Base-by-base conservation (phyloP, 2,797 vertebrate species). In the Sciurus vulgaris region DNA sequence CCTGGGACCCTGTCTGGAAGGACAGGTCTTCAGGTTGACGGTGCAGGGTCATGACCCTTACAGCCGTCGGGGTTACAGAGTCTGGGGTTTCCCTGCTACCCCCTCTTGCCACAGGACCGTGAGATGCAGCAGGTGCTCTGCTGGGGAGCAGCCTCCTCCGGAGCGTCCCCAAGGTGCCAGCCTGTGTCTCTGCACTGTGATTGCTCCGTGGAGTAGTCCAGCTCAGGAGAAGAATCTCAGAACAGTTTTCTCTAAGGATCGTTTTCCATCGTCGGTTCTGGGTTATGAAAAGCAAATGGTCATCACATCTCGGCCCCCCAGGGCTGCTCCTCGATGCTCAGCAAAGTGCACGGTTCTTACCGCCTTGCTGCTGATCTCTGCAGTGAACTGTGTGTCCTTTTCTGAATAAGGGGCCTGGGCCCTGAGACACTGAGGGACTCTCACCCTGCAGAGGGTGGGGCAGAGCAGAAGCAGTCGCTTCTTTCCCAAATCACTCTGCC, bases 341-440 rank as follows among this genome's bases (percentile, higher is more conserved):
- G 12, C n/a, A 3, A 1, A n/a, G 1, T 2, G 28, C 1, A 41
- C 20, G 3, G 3, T 18, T 35, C 35, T 11, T 3, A 11, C 7
- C 1, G 12, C 49, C 49, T 59, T 18, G 6, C 56, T 35, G 65
- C 35, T 28, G 35, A 13, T 11, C 26, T 65, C 15, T 28, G 33
- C 47, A 20, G 3, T 1, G 0, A 18, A 4, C 47, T 38, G 33
- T 4, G 12, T 26, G 8, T 10, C 17, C 0, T 1, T 2, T 56
- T 63, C 76, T 70, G 35, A 70, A 15, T 5, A 28, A 44, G 35
- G 20, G 65, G 14, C 17, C 2, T 11, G 38, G 15, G 11, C 54
- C 51, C 79, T 11, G 18, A 78, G 51, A n/a, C 17, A 17, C 1
- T 38, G 12, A 26, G 10, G 59, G 35, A 1, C 9, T 38, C 44